Percentiles rank a stretch among this genome's conserved stretches.
Evolutionary conservation across 2,888 invertebrate genomes (phyloP).

Genomic region (Eulithis testata): DNA sequence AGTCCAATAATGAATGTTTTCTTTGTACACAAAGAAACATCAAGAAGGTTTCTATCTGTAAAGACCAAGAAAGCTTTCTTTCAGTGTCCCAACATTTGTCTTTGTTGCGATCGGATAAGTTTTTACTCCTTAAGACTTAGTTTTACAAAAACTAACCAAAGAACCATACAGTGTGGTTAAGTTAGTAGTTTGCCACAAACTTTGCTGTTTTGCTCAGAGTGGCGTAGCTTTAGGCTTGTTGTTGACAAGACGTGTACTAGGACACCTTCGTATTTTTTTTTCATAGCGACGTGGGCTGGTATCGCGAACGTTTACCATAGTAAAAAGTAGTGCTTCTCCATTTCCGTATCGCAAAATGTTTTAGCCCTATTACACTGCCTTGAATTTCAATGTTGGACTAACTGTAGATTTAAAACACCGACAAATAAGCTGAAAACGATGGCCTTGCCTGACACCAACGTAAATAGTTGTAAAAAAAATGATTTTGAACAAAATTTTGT

Average conservation of each 20-base stretch:
- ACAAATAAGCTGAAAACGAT: too few relatives aligned
- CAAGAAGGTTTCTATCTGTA: constrained; percentile 32
- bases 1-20: constrained; percentile 2
- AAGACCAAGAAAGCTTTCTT: constrained; percentile 30
- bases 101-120: constrained; percentile 35
- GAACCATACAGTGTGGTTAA: constrained; percentile 20
- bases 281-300: too few relatives aligned
- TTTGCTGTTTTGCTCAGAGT: constrained; percentile 1
- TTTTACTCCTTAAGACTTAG: constrained; percentile 21
- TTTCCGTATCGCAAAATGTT: too few relatives aligned
- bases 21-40: constrained; percentile 17
- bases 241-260: background rate
- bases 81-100: constrained; percentile 37
- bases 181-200: constrained; percentile 17
- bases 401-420: too few relatives aligned
- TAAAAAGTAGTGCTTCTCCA: too few relatives aligned
- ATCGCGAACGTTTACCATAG: too few relatives aligned
- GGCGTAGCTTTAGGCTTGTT: background rate
- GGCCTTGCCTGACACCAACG: too few relatives aligned
- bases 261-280: too few relatives aligned
- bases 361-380: too few relatives aligned
- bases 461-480: too few relatives aligned
- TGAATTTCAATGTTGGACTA: too few relatives aligned
- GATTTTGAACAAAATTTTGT: too few relatives aligned
- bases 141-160: constrained; percentile 23